Percentiles rank a stretch among this genome's conserved stretches.
phyloP scores from a whole-genome alignment of 2,113 vertebrate genomes.

The Sander lucioperca region DNA sequence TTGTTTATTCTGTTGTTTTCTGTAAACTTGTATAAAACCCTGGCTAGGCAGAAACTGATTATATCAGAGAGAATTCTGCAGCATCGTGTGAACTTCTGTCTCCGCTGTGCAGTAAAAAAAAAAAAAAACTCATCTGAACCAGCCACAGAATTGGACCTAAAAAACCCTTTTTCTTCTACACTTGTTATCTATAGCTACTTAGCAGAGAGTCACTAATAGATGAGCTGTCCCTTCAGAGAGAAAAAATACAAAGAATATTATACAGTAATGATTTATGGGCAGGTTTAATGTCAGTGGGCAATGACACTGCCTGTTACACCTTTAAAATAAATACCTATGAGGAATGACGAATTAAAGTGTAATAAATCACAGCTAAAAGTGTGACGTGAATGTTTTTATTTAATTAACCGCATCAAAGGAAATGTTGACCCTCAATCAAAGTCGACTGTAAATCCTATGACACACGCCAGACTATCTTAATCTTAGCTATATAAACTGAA shows the following conservation, averaged over 20 bases:
- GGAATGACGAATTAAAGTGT: neutral
- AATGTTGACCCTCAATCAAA: neutral
- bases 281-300: slow-evolving; percentile 5
- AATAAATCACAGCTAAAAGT: slow-evolving; percentile 3
- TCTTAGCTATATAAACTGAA: neutral
- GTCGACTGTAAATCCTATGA: slow-evolving; percentile 1
- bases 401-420: slow-evolving; percentile 14
- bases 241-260: slow-evolving; percentile 7
- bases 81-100: no score
- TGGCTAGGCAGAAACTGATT: no score
- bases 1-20: no score
- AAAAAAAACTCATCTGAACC: no score
- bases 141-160: no score
- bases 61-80: no score
- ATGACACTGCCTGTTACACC: neutral
- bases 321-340: slow-evolving; percentile 16
- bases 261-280: slow-evolving; percentile 15
- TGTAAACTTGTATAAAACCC: no score
- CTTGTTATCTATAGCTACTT: slow-evolving; percentile 19
- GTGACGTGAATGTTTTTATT: slow-evolving; percentile 17
- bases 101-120: no score
- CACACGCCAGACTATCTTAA: neutral
- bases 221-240: neutral
- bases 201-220: slow-evolving; percentile 8
- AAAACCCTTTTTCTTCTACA: no score